phyloP scores from a whole-genome alignment of 2,888 invertebrate species.

The Spatulosminthurus flaviceps region DNA sequence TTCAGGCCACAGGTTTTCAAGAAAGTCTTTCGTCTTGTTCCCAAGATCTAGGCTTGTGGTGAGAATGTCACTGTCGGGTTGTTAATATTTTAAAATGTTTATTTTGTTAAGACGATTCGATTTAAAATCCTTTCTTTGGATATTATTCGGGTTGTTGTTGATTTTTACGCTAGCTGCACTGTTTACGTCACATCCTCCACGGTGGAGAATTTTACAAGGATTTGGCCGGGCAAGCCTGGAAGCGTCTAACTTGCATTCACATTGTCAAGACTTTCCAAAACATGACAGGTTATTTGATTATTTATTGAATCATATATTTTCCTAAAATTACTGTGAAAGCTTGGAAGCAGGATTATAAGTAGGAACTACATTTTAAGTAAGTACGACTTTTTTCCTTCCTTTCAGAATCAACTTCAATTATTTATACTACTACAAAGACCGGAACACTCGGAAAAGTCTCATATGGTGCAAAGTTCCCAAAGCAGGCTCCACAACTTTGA shows the following conservation, averaged over 20 bases:
- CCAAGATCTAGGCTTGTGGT: too few relatives aligned
- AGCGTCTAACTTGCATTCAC: background rate
- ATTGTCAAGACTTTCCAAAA: background rate
- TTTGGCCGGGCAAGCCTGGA: background rate
- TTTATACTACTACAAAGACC: constrained; percentile 58
- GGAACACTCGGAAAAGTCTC: constrained; percentile 49
- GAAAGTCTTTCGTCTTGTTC: too few relatives aligned
- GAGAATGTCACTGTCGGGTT: too few relatives aligned
- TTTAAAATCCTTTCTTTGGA: background rate
- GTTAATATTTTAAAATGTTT: too few relatives aligned
- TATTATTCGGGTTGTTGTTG: background rate
- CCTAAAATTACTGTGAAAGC: too few relatives aligned
- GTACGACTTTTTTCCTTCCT: background rate
- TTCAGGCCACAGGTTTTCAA: too few relatives aligned
- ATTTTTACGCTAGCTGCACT: background rate
- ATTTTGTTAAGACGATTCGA: background rate
- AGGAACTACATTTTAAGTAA: background rate
- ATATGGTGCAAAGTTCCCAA: constrained; percentile 63
- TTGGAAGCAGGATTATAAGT: too few relatives aligned
- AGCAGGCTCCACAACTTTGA: constrained; percentile 61
- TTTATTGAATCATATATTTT: too few relatives aligned
- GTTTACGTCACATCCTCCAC: background rate
- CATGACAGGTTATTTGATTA: background rate
- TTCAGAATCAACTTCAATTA: constrained; percentile 58
- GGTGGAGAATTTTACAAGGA: background rate